These are phyloP conservation scores for Rhopalosiphum padi DNA, from an alignment of 1,140 invertebrate species.

Conservation along the genomic window DNA sequence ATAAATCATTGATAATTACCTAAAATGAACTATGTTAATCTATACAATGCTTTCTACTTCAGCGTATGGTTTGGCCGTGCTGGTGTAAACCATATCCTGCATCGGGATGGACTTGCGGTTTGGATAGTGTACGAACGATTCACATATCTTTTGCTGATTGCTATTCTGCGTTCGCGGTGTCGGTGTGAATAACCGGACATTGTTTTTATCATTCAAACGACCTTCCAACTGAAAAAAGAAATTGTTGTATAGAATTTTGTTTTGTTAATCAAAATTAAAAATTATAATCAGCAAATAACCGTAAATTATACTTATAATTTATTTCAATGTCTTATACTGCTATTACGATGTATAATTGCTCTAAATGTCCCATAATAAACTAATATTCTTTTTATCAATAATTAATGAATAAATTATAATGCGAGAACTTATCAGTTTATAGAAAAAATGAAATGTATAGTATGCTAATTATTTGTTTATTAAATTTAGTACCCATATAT, in stretches of 20 bases:
- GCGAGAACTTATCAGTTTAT: no score
- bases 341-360: not conserved
- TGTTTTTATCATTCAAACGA: slow-evolving; percentile 16
- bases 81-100: slow-evolving; percentile 44
- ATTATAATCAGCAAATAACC: not conserved
- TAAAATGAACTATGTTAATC: not conserved
- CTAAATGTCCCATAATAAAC: not conserved
- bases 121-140: slow-evolving; percentile 25
- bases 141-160: slow-evolving; percentile 33
- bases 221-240: slow-evolving; percentile 13
- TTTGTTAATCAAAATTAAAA: not conserved
- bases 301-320: not conserved
- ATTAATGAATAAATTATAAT: no score
- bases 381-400: not conserved
- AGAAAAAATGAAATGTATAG: not conserved
- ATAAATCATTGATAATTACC: slow-evolving; percentile 10
- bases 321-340: no score
- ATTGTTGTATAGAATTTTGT: not conserved
- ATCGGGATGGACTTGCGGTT: slow-evolving; percentile 28
- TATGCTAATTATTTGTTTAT: not conserved
- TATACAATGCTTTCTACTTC: slow-evolving; percentile 52
- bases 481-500: not conserved
- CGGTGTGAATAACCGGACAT: not conserved
- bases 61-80: not conserved
- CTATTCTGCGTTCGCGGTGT: not conserved